phyloP scores from a whole-genome alignment of 2,113 vertebrate genomes.

The Chamaea fasciata region DNA sequence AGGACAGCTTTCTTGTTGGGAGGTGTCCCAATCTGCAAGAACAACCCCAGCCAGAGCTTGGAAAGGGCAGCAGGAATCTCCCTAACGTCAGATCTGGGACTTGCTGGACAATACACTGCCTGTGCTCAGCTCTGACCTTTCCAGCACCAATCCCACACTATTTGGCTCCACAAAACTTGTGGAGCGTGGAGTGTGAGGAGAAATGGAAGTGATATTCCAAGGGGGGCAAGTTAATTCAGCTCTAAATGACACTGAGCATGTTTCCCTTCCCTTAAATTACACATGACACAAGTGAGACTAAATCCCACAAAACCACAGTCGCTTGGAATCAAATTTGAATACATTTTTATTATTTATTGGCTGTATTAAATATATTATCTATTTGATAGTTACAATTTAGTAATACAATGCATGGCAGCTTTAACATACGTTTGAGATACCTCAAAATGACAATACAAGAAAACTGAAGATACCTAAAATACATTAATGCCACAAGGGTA shows the following conservation, averaged over 20 bases:
- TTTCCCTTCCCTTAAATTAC: neutral
- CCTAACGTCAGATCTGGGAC: neutral
- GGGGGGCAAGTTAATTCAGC: neutral
- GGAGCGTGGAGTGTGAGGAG: too few species aligned
- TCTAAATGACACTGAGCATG: rapidly evolving
- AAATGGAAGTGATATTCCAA: neutral
- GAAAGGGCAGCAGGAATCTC: neutral
- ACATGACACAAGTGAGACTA: rapidly evolving
- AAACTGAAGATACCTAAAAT: slow-evolving; percentile 53
- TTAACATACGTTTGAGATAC: slow-evolving; percentile 72
- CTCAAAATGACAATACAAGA: slow-evolving; percentile 65
- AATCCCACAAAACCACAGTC: neutral
- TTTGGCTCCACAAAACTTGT: neutral
- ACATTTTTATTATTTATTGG: slow-evolving; percentile 77
- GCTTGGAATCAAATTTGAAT: neutral
- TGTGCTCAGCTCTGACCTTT: neutral
- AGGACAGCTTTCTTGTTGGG: neutral
- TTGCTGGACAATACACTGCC: neutral
- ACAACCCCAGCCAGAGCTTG: neutral
- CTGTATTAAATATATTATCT: slow-evolving; percentile 87
- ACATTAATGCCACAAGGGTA: slow-evolving; percentile 70
- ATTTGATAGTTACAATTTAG: slow-evolving; percentile 86
- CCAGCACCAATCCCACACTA: neutral
- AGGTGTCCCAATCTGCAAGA: neutral
- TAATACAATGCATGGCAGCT: slow-evolving; percentile 79